A percentile compares a stretch with the other conserved stretches of the same genome.
These are phyloP conservation scores for Calliphora vicina DNA, from an alignment of 1,140 invertebrate genomes.

Conservation along the genomic window DNA sequence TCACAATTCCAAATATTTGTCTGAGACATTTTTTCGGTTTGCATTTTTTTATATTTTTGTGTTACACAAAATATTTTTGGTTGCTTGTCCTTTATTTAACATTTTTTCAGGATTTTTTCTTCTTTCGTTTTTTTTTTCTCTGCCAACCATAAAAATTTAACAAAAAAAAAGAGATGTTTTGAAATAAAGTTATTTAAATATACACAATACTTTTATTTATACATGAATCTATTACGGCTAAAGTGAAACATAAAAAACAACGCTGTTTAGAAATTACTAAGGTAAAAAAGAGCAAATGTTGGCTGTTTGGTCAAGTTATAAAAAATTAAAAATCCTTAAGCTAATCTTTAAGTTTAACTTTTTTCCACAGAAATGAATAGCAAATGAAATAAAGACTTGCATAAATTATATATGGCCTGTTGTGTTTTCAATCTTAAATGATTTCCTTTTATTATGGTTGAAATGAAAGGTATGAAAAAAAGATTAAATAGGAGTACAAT, in stretches of 20 bases:
- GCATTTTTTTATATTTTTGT: not conserved
- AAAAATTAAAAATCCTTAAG: not conserved
- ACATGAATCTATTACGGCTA: too few species aligned
- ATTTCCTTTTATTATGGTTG: too few species aligned
- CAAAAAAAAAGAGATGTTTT: not conserved
- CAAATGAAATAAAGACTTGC: not conserved
- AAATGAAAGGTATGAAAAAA: too few species aligned
- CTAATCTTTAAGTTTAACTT: not conserved
- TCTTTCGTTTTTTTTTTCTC: not conserved
- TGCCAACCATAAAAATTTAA: too few species aligned
- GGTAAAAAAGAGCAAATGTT: not conserved
- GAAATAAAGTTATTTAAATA: not conserved
- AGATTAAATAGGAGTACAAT: too few species aligned
- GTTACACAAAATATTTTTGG: not conserved
- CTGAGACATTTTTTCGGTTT: not conserved
- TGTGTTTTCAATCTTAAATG: too few species aligned
- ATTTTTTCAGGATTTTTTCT: too few species aligned
- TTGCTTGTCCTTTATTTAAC: not conserved
- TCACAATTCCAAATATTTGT: not conserved
- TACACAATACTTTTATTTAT: too few species aligned
- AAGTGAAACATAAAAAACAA: too few species aligned
- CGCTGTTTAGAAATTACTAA: not conserved
- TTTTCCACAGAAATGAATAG: not conserved
- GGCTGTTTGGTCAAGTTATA: not conserved
- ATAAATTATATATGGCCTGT: not conserved